phyloP scores from a whole-genome alignment of 2,888 invertebrate genomes.

The Drosophila neonasuta region DNA sequence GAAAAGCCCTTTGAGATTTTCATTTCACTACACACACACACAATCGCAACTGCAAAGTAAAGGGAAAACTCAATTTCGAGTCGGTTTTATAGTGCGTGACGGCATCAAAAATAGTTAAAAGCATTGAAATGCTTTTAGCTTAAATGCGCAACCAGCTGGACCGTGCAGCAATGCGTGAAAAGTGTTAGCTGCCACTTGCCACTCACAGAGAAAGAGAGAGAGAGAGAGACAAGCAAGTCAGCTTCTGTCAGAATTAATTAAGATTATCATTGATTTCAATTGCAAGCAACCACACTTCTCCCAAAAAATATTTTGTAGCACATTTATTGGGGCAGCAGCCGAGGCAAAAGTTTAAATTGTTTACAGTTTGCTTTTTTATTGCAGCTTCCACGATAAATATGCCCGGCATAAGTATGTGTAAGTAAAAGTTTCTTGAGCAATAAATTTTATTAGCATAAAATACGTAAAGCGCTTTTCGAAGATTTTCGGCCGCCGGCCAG shows the following conservation, averaged over 20 bases:
- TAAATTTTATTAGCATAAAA: constrained; percentile 69
- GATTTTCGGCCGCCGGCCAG: constrained; percentile 50
- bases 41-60: neutral
- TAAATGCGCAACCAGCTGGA: constrained; percentile 47
- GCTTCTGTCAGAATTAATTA: constrained; percentile 15
- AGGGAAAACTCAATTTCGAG: constrained; percentile 14
- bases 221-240: neutral
- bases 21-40: constrained; percentile 17
- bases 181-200: constrained; percentile 34
- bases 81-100: constrained; percentile 68
- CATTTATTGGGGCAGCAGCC: constrained; percentile 29
- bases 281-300: constrained; percentile 14
- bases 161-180: constrained; percentile 44
- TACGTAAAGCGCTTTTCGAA: constrained; percentile 52
- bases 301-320: constrained; percentile 27
- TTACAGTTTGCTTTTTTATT: constrained; percentile 39
- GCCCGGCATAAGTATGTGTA: constrained; percentile 36
- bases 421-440: constrained; percentile 48
- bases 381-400: constrained; percentile 52
- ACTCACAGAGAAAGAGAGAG: neutral
- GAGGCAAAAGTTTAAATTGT: constrained; percentile 55
- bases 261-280: constrained; percentile 46
- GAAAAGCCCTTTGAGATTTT: constrained; percentile 43
- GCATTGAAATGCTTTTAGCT: constrained; percentile 74
- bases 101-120: constrained; percentile 70